Base-by-base conservation (phyloP, 2,888 invertebrate genomes). In the Galeruca laticollis region DNA sequence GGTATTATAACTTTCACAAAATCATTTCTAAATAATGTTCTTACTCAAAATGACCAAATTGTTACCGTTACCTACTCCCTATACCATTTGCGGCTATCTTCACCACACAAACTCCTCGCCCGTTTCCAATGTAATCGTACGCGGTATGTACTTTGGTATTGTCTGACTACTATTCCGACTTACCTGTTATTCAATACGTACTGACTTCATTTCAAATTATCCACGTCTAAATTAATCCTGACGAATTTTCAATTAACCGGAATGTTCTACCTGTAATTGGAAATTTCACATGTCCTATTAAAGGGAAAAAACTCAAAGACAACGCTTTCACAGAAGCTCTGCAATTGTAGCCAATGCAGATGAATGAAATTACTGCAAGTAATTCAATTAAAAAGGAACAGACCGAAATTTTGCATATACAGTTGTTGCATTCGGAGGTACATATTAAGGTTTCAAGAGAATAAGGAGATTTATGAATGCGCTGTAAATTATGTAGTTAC, bases 211-310 rank as follows among this genome's bases (percentile, higher is more conserved):
- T 66, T 51, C 66, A 59, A 66, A 66, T 66, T 66, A 66, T 66
- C 66, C 20, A 33, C 60, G 51, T 37, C 66, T 49, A 51, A 59
- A 66, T 66, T 66, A 66, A 66, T 59, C 66, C 66, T 66, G 59
- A 37, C 59, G 66, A 66, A 59, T 66, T 66, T 66, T 66, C 66
- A 66, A 66, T 66, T 66, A 66, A 66, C 66, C 59, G 66, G 59
- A 66, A 66, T 59, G 59, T 60, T 66, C 15, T 59, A 37, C 59
- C 37, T 35, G 59, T 66, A 66, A 60, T 66, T 66, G 66, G 51
- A 66, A 57, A 66, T 66, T 66, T 66, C 59, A 66, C 66, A 66
- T 66, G 66, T 66, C 66, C 66, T 51, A 66, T 66, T 66, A 66
- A 59, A 49, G 40, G n/a, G 40, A 59, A 66, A 56, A 66, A 66